Percentiles rank a stretch among this genome's conserved stretches.
These are phyloP conservation scores for Danionella cerebrum DNA, from an alignment of 2,113 vertebrate species.

Conservation along the genomic window DNA sequence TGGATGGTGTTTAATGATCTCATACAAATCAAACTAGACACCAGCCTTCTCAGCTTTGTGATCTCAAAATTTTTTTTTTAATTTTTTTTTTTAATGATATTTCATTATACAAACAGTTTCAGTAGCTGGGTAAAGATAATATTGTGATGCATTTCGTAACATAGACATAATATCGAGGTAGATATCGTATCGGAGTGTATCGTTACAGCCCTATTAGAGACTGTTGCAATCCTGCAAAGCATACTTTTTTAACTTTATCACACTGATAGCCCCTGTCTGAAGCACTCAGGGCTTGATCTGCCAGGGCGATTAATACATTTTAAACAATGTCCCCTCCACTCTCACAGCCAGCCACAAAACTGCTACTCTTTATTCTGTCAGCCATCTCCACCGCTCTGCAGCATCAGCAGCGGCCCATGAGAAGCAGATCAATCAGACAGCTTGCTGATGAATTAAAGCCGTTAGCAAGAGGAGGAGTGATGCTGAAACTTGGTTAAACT, in stretches of 20 bases:
- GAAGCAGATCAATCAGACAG: conserved; percentile 79
- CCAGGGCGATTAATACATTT: conserved; percentile 68
- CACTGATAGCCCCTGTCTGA: conserved; percentile 52
- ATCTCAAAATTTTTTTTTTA: too few species aligned
- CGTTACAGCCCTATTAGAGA: conserved; percentile 33
- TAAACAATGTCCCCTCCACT: conserved; percentile 73
- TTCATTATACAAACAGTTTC: too few species aligned
- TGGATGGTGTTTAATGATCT: too few species aligned
- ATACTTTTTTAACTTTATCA: neutral
- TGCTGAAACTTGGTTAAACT: conserved; percentile 54
- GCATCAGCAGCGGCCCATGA: conserved; percentile 70
- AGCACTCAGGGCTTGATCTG: conserved; percentile 52
- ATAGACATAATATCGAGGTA: too few species aligned
- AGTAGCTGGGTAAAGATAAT: too few species aligned
- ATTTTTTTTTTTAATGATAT: too few species aligned
- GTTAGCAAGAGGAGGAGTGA: conserved; percentile 44
- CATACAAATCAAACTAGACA: too few species aligned
- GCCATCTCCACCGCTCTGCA: conserved; percentile 56
- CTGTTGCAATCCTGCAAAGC: conserved; percentile 10
- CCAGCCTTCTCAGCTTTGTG: too few species aligned
- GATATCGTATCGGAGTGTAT: too few species aligned
- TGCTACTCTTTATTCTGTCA: conserved; percentile 59
- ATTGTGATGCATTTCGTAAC: too few species aligned
- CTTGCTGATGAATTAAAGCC: conserved; percentile 77
- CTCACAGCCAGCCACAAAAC: conserved; percentile 48